These are phyloP conservation scores for Therioaphis trifolii DNA, from an alignment of 2,888 invertebrate species.

Conservation along the genomic window DNA sequence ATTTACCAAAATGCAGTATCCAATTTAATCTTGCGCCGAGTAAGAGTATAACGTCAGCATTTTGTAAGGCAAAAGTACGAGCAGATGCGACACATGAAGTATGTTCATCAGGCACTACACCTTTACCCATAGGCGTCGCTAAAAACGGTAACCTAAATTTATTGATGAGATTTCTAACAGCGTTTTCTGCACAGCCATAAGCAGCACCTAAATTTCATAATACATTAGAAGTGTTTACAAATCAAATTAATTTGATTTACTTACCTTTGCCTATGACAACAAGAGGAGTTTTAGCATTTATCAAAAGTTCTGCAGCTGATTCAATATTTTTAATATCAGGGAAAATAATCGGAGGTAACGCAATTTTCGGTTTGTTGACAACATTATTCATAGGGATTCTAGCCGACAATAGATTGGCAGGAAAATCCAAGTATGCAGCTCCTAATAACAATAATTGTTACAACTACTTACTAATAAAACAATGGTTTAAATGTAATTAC, in stretches of 20 bases:
- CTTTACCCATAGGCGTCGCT: slow-evolving; percentile 92
- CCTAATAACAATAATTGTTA: slow-evolving; percentile 67
- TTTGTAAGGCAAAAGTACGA: slow-evolving; percentile 84
- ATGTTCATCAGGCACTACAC: slow-evolving; percentile 69
- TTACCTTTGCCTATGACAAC: slow-evolving; percentile 88
- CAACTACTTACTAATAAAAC: not conserved
- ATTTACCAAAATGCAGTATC: slow-evolving; percentile 95
- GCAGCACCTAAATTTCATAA: slow-evolving; percentile 77
- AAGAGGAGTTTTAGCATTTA: slow-evolving; percentile 82
- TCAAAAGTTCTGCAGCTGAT: slow-evolving; percentile 77
- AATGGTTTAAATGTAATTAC: slow-evolving; percentile 68
- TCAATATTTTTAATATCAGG: slow-evolving; percentile 80
- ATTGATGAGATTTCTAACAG: slow-evolving; percentile 77
- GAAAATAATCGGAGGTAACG: slow-evolving; percentile 74
- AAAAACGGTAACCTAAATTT: slow-evolving; percentile 85
- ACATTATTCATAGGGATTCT: not conserved
- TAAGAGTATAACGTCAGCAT: slow-evolving; percentile 88
- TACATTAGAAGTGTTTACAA: not conserved
- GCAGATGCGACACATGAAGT: slow-evolving; percentile 84
- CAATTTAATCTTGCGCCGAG: slow-evolving; percentile 95
- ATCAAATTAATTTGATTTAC: not conserved
- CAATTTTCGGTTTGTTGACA: slow-evolving; percentile 68
- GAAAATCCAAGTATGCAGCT: slow-evolving; percentile 89
- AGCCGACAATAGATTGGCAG: slow-evolving; percentile 80
- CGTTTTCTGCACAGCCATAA: slow-evolving; percentile 81